Evolutionary conservation across 2,888 invertebrate species (phyloP), one percentile per base, ranked within the genome.

Genomic region (Ennomos fuscantarius): DNA sequence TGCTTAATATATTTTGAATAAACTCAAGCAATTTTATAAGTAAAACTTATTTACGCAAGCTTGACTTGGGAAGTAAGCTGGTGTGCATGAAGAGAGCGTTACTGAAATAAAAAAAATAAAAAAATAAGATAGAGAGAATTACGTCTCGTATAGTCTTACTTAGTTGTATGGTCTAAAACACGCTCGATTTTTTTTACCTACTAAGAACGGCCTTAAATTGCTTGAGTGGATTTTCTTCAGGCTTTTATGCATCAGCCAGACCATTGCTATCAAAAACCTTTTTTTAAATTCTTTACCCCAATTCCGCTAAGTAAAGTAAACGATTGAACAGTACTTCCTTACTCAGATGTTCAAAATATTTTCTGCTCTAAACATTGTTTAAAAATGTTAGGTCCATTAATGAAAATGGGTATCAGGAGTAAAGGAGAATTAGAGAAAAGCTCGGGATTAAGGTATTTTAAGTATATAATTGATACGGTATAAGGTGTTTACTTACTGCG

Each of bases 361-460:
- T 35, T 24, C 11, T 8, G 35, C 8, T 10, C 32, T 13, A 9
- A 46, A 37, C 39, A 53, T 53, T 55, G 50, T 50, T 52, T 43
- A 42, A 60, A 61, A 61, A 60, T 60, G 53, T 57, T 61, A 55
- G 47, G 44, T 11, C 46, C 43, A 53, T 57, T 62, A 49, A 62
- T 55, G 51, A 60, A 62, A 62, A 57, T 46, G 62, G 52, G 55
- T 59, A 54, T 54, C 59, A 63, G 55, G 60, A 66, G 65, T 62
- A 67, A 69, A 61, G 60, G 55, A 36, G 62, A 69, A 66, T 71
- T 69, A 68, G 24, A 24, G 24, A 24, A 24, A 6, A 24, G 60
- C 50, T 36, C 32, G 42, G 67, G 65, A 70, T 70, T 68, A 72
- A 66, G 62, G 60, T 58, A 70, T 67, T 71, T 68, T 69, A 68